These are phyloP conservation scores for Polietes domitor DNA, from an alignment of 2,888 invertebrate genomes.

Conservation along the genomic window DNA sequence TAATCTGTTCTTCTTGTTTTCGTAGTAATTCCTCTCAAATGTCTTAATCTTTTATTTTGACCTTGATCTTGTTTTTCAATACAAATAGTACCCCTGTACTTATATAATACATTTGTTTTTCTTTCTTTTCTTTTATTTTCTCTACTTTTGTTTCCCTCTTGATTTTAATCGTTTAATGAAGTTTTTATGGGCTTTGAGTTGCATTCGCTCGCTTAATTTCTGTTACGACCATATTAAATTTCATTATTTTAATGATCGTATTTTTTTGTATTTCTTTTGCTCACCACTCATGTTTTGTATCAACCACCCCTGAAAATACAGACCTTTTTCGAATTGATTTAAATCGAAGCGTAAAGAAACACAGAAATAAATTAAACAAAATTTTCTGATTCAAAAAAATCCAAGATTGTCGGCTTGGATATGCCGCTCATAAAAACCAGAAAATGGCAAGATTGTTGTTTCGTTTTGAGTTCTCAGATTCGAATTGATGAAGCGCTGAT, in stretches of 20 bases:
- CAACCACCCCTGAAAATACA: background rate
- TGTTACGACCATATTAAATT: background rate
- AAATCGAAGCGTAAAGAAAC: background rate
- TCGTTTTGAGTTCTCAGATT: background rate
- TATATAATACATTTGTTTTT: too few relatives aligned
- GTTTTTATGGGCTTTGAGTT: background rate
- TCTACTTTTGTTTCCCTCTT: too few relatives aligned
- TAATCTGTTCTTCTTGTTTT: too few relatives aligned
- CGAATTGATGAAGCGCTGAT: background rate
- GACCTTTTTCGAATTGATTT: background rate
- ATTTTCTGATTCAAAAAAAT: background rate
- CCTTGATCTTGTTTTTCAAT: too few relatives aligned
- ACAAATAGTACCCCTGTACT: background rate
- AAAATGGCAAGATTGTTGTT: conserved; percentile 32
- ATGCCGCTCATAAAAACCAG: conserved; percentile 16
- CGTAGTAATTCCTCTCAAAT: too few relatives aligned
- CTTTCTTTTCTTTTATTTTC: too few relatives aligned
- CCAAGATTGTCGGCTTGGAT: too few relatives aligned
- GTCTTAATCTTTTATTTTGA: too few relatives aligned
- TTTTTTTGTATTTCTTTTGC: background rate
- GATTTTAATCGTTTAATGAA: background rate
- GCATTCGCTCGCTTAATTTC: background rate
- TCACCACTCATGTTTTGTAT: background rate
- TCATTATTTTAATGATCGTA: background rate
- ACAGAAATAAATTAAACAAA: background rate